phyloP scores from a whole-genome alignment of 2,888 invertebrate genomes.

The Apoda limacodes region DNA sequence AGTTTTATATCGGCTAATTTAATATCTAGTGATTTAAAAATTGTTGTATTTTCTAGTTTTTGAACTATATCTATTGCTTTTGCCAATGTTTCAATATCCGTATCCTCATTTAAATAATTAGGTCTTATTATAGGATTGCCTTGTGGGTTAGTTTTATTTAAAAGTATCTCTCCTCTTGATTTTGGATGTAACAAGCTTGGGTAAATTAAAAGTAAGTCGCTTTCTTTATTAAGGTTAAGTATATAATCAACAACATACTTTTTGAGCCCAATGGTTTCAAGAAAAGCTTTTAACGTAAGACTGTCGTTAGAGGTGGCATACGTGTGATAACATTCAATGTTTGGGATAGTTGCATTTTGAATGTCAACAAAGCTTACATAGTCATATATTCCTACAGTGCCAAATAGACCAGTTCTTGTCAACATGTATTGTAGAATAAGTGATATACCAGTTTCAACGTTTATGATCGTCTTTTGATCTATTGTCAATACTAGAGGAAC shows the following conservation, averaged over 20 bases:
- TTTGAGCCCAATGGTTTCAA: conserved; percentile 30
- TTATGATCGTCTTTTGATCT: conserved; percentile 8
- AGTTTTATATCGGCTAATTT: conserved; percentile 34
- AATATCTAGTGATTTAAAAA: conserved; percentile 40
- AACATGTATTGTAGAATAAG: conserved; percentile 51
- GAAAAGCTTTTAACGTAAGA: conserved; percentile 24
- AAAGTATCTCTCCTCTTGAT: conserved; percentile 65
- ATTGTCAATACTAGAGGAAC: conserved; percentile 31
- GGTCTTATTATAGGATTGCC: conserved; percentile 69
- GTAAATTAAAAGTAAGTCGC: conserved; percentile 39
- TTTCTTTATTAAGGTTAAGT: conserved; percentile 27
- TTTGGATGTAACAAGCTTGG: conserved; percentile 54
- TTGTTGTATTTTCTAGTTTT: conserved; percentile 40
- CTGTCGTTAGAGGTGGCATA: conserved; percentile 30
- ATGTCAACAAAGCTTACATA: conserved; percentile 65
- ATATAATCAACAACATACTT: conserved; percentile 30
- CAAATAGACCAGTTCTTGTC: conserved; percentile 52
- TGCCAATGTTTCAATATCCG: conserved; percentile 58
- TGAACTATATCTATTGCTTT: conserved; percentile 41
- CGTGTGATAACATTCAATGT: conserved; percentile 58
- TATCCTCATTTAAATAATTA: conserved; percentile 69
- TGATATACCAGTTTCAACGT: not conserved
- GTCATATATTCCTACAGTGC: conserved; percentile 46
- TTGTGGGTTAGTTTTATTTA: conserved; percentile 52
- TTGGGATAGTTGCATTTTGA: conserved; percentile 46